Conservation (phyloP, 2,113 vertebrate species). For the Gopherus evgoodei region DNA sequence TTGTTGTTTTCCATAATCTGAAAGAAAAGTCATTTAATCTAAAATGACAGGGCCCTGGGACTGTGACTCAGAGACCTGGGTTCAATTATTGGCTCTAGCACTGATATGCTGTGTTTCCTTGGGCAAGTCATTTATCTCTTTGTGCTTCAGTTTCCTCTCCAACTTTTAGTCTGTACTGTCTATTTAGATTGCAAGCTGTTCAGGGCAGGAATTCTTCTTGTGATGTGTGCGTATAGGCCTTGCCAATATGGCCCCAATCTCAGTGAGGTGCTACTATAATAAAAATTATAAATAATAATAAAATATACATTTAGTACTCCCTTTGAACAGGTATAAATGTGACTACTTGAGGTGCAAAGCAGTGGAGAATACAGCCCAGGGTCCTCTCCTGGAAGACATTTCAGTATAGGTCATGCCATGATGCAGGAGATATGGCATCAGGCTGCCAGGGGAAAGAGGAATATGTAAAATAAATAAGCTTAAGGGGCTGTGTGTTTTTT, state of each 20-base stretch:
- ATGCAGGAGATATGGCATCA: not conserved
- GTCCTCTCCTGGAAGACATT: rapidly evolving
- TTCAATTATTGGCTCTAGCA: not conserved
- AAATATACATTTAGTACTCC: not conserved
- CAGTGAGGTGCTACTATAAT: not conserved
- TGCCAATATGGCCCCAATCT: not conserved
- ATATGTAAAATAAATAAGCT: not conserved
- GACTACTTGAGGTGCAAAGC: not conserved
- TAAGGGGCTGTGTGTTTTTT: not conserved
- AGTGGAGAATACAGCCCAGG: not conserved
- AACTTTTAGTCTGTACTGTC: not conserved
- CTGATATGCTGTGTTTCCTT: not conserved
- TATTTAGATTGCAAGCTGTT: not conserved
- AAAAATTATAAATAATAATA: not conserved
- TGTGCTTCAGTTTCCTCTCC: not conserved
- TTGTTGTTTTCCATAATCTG: not conserved
- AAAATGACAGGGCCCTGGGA: not conserved
- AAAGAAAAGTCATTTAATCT: not conserved
- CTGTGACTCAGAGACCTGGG: too few species aligned
- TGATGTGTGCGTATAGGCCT: not conserved
- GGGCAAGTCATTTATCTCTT: not conserved
- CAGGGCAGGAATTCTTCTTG: not conserved
- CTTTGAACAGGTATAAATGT: rapidly evolving
- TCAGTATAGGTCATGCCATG: rapidly evolving
- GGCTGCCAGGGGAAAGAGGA: not conserved